These are phyloP conservation scores for Tiliqua scincoides DNA, from an alignment of 2,113 vertebrate species.

Conservation along the genomic window DNA sequence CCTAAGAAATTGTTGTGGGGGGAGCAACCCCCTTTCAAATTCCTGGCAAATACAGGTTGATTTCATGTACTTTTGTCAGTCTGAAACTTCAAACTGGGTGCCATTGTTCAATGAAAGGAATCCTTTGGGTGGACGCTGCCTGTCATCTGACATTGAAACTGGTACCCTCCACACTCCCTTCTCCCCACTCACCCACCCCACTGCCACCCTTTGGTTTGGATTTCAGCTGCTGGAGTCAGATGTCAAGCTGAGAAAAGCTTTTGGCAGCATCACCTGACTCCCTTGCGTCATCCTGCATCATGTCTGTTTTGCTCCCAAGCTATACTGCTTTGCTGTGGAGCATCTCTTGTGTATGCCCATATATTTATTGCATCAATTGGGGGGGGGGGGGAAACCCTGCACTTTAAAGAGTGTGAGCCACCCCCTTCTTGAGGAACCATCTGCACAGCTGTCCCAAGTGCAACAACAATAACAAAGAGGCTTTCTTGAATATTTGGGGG, in stretches of 20 bases:
- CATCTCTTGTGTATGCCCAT: fast-evolving
- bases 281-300: fast-evolving
- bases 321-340: neutral
- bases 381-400: fast-evolving
- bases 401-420: neutral
- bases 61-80: neutral
- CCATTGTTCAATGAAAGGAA: neutral
- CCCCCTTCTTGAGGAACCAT: fast-evolving
- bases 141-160: neutral
- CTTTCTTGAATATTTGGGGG: neutral
- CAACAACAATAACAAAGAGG: neutral
- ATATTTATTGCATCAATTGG: fast-evolving
- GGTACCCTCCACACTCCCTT: neutral
- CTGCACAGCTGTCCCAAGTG: neutral
- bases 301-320: neutral
- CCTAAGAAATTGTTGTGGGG: neutral
- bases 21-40: neutral
- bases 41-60: neutral
- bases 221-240: slow-evolving; percentile 23
- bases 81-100: neutral
- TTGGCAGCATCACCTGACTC: slow-evolving; percentile 36
- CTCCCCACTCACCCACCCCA: neutral
- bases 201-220: slow-evolving; percentile 32
- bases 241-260: slow-evolving; percentile 45
- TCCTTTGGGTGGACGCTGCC: slow-evolving; percentile 12